These are phyloP conservation scores for Gryllus longicercus DNA, from an alignment of 2,888 invertebrate species.

Conservation along the genomic window DNA sequence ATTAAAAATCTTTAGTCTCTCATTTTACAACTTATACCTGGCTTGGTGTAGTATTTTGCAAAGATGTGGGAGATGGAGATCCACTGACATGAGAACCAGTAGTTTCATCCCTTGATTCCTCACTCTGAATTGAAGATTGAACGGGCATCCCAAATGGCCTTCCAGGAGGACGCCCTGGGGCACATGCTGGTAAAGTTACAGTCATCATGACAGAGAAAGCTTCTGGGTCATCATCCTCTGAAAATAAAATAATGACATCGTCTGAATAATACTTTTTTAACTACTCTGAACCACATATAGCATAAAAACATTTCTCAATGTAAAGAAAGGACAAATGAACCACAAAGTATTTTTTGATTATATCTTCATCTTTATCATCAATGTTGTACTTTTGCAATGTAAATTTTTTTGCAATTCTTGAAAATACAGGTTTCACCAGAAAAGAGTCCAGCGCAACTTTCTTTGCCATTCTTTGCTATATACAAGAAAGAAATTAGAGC, in stretches of 20 bases:
- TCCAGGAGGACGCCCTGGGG: neutral
- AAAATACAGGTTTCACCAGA: no score
- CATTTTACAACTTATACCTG: slow-evolving; percentile 22
- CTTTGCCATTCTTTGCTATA: no score
- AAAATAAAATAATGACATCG: neutral
- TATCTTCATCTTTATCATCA: no score
- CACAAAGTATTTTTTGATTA: no score
- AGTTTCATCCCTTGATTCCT: slow-evolving; percentile 31
- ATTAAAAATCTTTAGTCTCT: no score
- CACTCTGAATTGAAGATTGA: slow-evolving; percentile 32
- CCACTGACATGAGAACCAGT: slow-evolving; percentile 18
- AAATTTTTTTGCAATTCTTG: no score
- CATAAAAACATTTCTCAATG: neutral
- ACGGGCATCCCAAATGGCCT: slow-evolving; percentile 17
- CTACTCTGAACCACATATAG: neutral
- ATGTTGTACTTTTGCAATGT: no score
- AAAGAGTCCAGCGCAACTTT: no score
- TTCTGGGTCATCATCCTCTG: neutral
- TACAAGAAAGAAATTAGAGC: no score
- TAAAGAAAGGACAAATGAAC: no score
- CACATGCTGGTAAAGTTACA: neutral
- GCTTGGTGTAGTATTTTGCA: slow-evolving; percentile 22
- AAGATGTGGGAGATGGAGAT: slow-evolving; percentile 28
- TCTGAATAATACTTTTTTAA: neutral
- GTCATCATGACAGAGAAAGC: neutral